A percentile compares a stretch with the other conserved stretches of the same genome.
Conservation (phyloP, 2,113 vertebrate species). For the Callaeas wilsoni region DNA sequence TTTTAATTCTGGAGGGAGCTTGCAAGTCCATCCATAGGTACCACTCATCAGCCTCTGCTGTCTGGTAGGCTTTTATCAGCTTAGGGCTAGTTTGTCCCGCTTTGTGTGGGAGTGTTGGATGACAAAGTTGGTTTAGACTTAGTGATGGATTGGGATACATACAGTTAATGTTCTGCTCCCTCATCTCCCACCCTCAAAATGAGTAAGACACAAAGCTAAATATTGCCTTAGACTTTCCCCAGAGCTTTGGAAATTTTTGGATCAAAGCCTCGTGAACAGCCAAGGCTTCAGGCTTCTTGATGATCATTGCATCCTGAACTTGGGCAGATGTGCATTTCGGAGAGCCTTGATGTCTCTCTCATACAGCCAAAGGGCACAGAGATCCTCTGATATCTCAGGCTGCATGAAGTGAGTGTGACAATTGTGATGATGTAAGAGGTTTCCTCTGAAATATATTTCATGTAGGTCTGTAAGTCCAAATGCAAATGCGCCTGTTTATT, state of each 20-base stretch:
- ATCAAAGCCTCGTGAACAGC: not conserved
- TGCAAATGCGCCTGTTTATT: not conserved
- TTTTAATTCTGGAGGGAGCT: not conserved
- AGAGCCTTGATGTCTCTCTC: not conserved
- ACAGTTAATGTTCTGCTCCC: not conserved
- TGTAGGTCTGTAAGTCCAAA: not conserved
- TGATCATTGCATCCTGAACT: accelerated
- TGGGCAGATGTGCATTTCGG: not conserved
- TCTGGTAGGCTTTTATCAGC: not conserved
- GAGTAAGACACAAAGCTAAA: not conserved
- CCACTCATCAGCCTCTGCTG: not conserved
- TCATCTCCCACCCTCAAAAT: not conserved
- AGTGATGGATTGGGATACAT: not conserved
- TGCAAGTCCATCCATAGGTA: not conserved
- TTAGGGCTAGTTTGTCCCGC: not conserved
- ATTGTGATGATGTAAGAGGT: not conserved
- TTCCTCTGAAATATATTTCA: not conserved
- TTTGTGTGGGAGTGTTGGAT: not conserved
- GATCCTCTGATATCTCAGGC: not conserved
- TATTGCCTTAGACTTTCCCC: not conserved
- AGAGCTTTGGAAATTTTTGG: not conserved
- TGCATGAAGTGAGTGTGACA: not conserved
- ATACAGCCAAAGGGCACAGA: not conserved
- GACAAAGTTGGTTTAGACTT: not conserved
- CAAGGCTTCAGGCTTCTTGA: not conserved